Percentiles rank a stretch among this genome's conserved stretches.
These are phyloP conservation scores for Heterocephalus glaber DNA, from an alignment of 2,113 vertebrate genomes.

Conservation along the genomic window DNA sequence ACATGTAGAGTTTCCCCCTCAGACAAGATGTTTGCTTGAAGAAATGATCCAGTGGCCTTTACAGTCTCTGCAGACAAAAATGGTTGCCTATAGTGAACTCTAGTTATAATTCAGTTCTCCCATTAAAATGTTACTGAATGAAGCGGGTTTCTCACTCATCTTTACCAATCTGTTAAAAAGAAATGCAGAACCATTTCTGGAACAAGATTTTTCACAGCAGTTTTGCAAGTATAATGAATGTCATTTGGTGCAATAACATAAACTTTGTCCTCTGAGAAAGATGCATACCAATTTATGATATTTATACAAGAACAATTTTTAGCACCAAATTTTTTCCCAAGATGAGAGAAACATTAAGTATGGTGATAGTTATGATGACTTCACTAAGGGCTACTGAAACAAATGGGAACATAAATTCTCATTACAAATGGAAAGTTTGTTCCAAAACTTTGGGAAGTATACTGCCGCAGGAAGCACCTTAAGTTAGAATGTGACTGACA, in stretches of 20 bases:
- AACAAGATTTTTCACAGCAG: not conserved
- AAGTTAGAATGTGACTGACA: constrained; percentile 67
- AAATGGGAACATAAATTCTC: not conserved
- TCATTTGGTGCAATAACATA: not conserved
- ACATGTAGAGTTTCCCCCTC: not conserved
- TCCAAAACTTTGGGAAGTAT: constrained; percentile 51
- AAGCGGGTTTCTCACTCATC: not conserved
- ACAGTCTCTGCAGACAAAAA: constrained; percentile 29
- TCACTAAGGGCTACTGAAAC: not conserved
- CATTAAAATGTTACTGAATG: not conserved
- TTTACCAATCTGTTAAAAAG: not conserved
- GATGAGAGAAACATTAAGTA: not conserved
- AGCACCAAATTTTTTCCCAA: constrained; percentile 10
- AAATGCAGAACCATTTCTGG: not conserved
- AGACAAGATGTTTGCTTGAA: not conserved
- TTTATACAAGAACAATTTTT: not conserved
- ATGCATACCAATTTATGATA: not conserved
- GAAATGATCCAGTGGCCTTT: not conserved
- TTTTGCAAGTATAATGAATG: constrained; percentile 18
- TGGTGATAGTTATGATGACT: not conserved
- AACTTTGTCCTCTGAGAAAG: not conserved
- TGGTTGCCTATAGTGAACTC: not conserved
- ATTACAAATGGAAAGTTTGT: not conserved
- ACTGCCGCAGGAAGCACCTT: not conserved
- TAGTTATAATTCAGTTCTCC: not conserved